Base-by-base conservation (phyloP, 2,888 invertebrate genomes). In the Furcula furcula region DNA sequence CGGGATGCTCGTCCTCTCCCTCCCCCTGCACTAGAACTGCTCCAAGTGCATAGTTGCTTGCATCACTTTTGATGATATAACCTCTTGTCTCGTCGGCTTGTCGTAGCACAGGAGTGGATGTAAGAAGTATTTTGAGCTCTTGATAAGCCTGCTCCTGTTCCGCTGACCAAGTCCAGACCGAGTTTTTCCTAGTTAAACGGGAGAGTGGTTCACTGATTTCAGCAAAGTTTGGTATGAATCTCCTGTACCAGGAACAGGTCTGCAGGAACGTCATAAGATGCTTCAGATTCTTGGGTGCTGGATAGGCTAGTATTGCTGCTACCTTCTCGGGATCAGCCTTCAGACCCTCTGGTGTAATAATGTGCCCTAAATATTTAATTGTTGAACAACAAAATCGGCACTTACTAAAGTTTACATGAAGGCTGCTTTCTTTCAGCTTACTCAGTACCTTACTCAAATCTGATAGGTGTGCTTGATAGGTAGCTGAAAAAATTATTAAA, bases 11-110 rank as follows among this genome's bases (percentile, higher is more conserved):
- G 20, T 16, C 16, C 4, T 16, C 4, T 4, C 32, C 29, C 31
- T 43, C 42, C 32, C 46, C 34, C 21, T 34, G 34, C 2, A 29
- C 4, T 7, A 34, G 11, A 16, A 12, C 34, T 4, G 34, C 29
- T 2, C 34, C 34, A 3, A 34, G 4, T n/a, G 22, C 21, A 10
- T 16, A 34, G 7, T 20, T 9, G 14, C 33, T 33, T 14, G 14
- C 21, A 10, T 27, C 27, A 6, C 21, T 22, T n/a, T 6, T 11
- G 6, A 31, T 12, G 4, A 5, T 16, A 25, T 15, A 31, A 10
- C 9, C 7, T 29, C 6, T 6, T 4, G 16, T 16, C 3, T 16
- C 3, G 6, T 16, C 16, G 16, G 16, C 16, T 16, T 16, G 16
- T 4, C 3, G 3, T 16, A 16, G 6, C 3, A 16, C 6, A 4